Evolutionary conservation across 2,113 vertebrate genomes (phyloP).

Genomic region (Taxidea taxus): DNA sequence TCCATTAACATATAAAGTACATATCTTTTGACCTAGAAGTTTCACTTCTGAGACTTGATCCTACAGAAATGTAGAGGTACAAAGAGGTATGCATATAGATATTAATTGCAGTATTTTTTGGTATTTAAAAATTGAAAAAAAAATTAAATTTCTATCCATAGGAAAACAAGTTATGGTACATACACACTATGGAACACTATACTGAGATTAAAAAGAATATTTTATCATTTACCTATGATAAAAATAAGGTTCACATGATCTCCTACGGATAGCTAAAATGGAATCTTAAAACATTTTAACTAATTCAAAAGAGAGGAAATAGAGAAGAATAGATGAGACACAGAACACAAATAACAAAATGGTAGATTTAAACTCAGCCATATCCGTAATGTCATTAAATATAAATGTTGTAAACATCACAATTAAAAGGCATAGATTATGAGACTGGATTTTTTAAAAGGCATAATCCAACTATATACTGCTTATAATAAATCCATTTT

Average conservation of each 20-base stretch:
- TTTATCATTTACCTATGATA: neutral
- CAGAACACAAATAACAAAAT: neutral
- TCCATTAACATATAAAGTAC: neutral
- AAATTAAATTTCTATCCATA: neutral
- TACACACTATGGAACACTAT: neutral
- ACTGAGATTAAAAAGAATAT: neutral
- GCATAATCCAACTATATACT: neutral
- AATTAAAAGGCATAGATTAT: neutral
- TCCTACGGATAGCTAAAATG: neutral
- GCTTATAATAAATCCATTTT: neutral
- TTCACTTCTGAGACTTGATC: neutral
- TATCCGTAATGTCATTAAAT: neutral
- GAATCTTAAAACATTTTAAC: neutral
- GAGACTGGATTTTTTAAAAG: neutral
- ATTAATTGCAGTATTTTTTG: neutral
- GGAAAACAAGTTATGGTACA: neutral
- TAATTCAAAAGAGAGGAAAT: neutral
- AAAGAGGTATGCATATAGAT: neutral
- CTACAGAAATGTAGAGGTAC: neutral
- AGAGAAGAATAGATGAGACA: neutral
- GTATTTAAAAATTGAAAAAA: constrained; percentile 1
- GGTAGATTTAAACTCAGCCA: neutral
- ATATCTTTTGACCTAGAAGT: neutral
- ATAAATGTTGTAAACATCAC: neutral
- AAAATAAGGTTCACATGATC: neutral